Evolutionary conservation across 2,797 vertebrate genomes (phyloP).

Genomic region (Synaphobranchus kaupii): DNA sequence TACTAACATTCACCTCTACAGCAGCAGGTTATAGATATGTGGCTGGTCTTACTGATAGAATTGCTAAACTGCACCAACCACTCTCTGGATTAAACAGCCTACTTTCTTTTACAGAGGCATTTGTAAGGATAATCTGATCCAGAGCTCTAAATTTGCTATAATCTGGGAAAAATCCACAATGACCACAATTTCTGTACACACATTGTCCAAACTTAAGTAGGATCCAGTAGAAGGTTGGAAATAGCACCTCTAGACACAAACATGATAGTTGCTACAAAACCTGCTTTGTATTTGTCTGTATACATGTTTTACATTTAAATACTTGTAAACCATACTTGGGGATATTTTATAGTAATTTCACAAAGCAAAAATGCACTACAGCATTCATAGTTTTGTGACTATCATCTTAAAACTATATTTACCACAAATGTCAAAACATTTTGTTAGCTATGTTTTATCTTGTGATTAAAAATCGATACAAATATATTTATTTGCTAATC

Average conservation of each 20-base stretch:
- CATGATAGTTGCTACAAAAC: neutral
- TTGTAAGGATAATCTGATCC: neutral
- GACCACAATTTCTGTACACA: neutral
- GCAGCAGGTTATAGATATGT: neutral
- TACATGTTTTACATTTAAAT: neutral
- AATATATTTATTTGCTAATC: neutral
- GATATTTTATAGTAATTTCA: neutral
- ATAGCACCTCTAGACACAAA: conserved; percentile 5
- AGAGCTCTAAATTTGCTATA: neutral
- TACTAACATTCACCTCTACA: neutral
- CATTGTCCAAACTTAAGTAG: neutral
- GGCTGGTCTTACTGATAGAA: neutral
- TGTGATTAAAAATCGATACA: neutral
- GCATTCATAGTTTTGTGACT: neutral
- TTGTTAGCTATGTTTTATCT: conserved; percentile 10
- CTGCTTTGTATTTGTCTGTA: neutral
- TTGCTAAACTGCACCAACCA: neutral
- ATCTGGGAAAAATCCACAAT: neutral
- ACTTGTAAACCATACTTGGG: neutral
- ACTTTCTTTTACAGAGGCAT: neutral
- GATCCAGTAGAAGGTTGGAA: neutral
- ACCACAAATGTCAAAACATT: neutral
- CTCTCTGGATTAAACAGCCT: neutral
- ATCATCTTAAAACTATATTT: neutral
- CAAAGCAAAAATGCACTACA: neutral